Base-by-base conservation (phyloP, 1,140 invertebrate species). In the Muscidifurax raptorellus region DNA sequence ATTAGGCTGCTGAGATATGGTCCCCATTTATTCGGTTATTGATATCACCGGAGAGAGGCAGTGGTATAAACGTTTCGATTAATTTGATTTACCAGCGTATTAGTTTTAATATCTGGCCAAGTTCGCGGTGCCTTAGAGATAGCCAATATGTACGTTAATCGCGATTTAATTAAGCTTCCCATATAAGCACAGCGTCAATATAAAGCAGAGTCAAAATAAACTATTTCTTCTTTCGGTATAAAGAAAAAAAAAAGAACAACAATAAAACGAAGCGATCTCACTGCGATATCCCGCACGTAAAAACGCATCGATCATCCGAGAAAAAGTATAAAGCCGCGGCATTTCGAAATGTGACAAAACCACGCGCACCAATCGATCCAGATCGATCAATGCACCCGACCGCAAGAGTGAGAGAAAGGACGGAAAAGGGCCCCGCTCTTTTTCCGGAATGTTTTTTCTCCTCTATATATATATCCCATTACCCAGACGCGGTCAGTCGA, bases 401-500 rank as follows among this genome's bases (percentile, higher is more conserved):
- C 69, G 71, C n/a, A 67, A 59, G 22, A 28, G 64, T 9, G 64
- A 69, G 80, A 81, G 27, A 74, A 22, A 64, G 36, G 59, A 82
- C 28, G 72, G 81, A 64, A 82, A 82, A 76, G 81, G 81, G 72
- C 15, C n/a, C 66, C 27, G 71, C 71, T 22, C 30, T 30, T 15
- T 18, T 80, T 80, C 36, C 52, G 59, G 52, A 69, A 30, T 69
- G 66, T 30, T 78, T 25, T 1, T 6, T 27, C 30, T 79, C 22
- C 25, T 13, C 32, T 2, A 12, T 27, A n/a, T 66, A 5, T 27
- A 4, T 4, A 10, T 9, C 27, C 15, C 69, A 22, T 3, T 30
- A 9, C n/a, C 25, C 10, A 18, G 28, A 18, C 66, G 66, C 28
- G 66, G 13, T 30, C 66, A 13, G 25, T 69, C 66, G 66, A 28